Conservation (phyloP, 2,113 vertebrate genomes). For the Mugil cephalus region DNA sequence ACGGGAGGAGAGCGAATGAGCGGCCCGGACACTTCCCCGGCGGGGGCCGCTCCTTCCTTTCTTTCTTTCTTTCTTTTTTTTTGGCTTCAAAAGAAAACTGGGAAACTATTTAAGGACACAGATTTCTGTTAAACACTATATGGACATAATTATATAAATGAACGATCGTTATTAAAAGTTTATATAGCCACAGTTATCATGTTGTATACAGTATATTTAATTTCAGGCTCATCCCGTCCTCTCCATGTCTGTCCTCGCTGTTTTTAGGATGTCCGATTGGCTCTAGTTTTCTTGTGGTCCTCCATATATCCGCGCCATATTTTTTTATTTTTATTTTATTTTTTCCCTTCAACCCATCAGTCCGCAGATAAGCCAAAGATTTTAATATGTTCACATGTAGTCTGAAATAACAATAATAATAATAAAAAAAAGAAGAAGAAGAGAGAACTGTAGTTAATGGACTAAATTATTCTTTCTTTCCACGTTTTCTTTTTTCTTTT, state of each 20-base stretch:
- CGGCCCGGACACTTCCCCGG: slow-evolving; percentile 45
- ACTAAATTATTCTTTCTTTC: slow-evolving; percentile 33
- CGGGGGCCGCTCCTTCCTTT: slow-evolving; percentile 25
- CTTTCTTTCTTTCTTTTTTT: background rate
- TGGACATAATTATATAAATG: slow-evolving; percentile 92
- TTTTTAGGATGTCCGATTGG: slow-evolving; percentile 75
- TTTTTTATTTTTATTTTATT: too few relatives aligned
- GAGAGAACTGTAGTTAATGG: slow-evolving; percentile 78
- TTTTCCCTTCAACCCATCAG: slow-evolving; percentile 84
- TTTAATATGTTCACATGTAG: slow-evolving; percentile 99
- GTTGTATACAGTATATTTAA: slow-evolving; percentile 95
- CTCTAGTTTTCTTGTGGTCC: slow-evolving; percentile 75
- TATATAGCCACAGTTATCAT: slow-evolving; percentile 97
- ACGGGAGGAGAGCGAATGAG: slow-evolving; percentile 94
- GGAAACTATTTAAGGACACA: slow-evolving; percentile 88
- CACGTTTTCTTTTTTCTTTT: too few relatives aligned
- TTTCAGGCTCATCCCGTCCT: slow-evolving; percentile 89
- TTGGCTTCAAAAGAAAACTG: slow-evolving; percentile 25
- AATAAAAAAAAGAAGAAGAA: slow-evolving; percentile 60
- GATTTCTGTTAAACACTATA: slow-evolving; percentile 92
- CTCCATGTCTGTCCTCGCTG: slow-evolving; percentile 73
- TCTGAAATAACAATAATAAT: slow-evolving; percentile 96
- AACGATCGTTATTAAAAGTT: slow-evolving; percentile 85
- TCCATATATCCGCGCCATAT: slow-evolving; percentile 68
- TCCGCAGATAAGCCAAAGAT: slow-evolving; percentile 98